Conservation (phyloP, 35 echinoderm and acorn worm species). For the Chiridota heheva region DNA sequence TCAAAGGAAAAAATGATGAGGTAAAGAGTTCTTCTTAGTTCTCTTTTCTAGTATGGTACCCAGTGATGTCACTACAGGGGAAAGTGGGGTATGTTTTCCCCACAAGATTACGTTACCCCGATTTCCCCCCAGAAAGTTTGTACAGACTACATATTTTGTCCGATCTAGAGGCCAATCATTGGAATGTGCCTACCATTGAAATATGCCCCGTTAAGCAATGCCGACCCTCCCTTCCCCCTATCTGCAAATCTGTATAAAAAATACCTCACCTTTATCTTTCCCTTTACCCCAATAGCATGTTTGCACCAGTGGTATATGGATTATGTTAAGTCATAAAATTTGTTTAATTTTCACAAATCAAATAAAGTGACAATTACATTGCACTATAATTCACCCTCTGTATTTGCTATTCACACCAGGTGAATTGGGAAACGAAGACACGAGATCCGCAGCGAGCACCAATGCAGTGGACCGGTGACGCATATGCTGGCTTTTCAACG, state of each 20-base stretch:
- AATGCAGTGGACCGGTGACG: conserved; percentile 78
- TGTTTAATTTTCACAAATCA: background rate
- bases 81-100: background rate
- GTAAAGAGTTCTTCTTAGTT: background rate
- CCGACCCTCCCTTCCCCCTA: background rate
- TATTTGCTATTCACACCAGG: background rate
- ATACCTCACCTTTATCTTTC: background rate
- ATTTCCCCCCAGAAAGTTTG: background rate
- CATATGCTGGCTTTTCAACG: conserved; percentile 62
- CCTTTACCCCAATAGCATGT: background rate
- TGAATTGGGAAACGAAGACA: conserved; percentile 59
- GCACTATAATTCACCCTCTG: background rate
- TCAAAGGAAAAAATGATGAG: conserved; percentile 45
- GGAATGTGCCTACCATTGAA: background rate
- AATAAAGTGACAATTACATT: background rate
- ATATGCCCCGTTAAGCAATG: background rate
- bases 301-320: background rate
- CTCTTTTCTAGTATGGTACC: background rate
- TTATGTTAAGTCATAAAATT: background rate
- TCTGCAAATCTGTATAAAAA: background rate
- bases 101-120: background rate
- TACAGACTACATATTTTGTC: background rate
- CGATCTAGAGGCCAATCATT: background rate
- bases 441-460: conserved; percentile 75
- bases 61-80: background rate